phyloP scores from a whole-genome alignment of 2,113 vertebrate species.

The Pogona vitticeps region DNA sequence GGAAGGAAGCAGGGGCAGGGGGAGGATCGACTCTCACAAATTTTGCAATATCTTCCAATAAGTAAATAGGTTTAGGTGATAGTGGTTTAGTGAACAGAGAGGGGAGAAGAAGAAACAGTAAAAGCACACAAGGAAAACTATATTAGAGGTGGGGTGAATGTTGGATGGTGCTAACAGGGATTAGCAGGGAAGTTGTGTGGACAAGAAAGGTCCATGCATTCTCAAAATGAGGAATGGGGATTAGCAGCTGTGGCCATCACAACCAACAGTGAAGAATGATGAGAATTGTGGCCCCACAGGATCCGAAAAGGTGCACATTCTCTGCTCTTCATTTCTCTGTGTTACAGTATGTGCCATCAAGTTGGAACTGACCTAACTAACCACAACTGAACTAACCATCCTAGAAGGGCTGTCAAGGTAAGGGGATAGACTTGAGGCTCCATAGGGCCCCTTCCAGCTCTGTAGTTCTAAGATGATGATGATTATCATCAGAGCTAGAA shows the following conservation, averaged over 20 bases:
- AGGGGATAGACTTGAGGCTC: no score
- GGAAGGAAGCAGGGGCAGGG: neutral
- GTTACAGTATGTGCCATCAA: no score
- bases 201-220: neutral
- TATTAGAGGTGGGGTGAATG: constrained; percentile 2
- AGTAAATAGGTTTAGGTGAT: neutral
- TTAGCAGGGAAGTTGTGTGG: neutral
- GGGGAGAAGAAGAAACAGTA: constrained; percentile 41
- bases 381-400: no score
- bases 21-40: constrained; percentile 60
- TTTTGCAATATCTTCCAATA: constrained; percentile 31
- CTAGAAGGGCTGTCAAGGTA: no score
- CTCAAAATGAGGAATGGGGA: neutral
- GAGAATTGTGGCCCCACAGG: no score
- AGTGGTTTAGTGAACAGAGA: constrained; percentile 53
- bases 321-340: no score
- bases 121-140: neutral
- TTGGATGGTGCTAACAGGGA: neutral
- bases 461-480: no score
- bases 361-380: no score
- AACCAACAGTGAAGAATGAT: no score
- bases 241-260: neutral
- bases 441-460: no score
- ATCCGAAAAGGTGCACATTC: no score
- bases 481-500: no score